These are phyloP conservation scores for Lacerta bilineata DNA, from an alignment of 2,797 vertebrate genomes.

Conservation along the genomic window DNA sequence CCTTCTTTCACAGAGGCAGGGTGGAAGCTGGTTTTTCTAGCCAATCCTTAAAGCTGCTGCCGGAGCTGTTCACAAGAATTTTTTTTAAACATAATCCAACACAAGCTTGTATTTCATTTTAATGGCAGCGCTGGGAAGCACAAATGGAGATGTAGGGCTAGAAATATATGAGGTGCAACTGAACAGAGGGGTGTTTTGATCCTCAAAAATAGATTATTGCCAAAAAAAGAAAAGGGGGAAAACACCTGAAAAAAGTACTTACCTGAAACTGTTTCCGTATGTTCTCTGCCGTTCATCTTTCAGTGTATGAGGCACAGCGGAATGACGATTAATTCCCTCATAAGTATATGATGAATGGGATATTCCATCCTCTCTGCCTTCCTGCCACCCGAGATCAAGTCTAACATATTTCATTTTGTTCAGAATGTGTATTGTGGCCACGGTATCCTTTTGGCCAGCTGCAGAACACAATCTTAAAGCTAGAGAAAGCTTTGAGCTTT, in stretches of 20 bases:
- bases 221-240: not conserved
- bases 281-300: constrained; percentile 69
- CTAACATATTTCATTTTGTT: constrained; percentile 57
- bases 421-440: constrained; percentile 38
- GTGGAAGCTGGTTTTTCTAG: constrained; percentile 15
- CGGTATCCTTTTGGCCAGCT: constrained; percentile 12
- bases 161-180: constrained; percentile 66
- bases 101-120: constrained; percentile 70
- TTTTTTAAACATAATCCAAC: constrained; percentile 54
- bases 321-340: constrained; percentile 60
- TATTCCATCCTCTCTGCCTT: constrained; percentile 29
- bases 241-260: not conserved
- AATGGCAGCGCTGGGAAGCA: constrained; percentile 64
- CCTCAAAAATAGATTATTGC: constrained; percentile 55
- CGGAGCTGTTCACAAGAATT: constrained; percentile 57
- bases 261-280: constrained; percentile 63
- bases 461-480: not conserved
- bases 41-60: constrained; percentile 39
- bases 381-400: constrained; percentile 67
- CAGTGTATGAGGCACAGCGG: constrained; percentile 35
- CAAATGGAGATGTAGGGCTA: constrained; percentile 68
- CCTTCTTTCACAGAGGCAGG: not conserved
- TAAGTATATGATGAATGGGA: constrained; percentile 62
- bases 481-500: constrained; percentile 26
- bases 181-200: constrained; percentile 56